Percentiles rank a stretch among this genome's conserved stretches.
These are phyloP conservation scores for Carassius carassius DNA, from an alignment of 2,113 vertebrate genomes.

Conservation along the genomic window DNA sequence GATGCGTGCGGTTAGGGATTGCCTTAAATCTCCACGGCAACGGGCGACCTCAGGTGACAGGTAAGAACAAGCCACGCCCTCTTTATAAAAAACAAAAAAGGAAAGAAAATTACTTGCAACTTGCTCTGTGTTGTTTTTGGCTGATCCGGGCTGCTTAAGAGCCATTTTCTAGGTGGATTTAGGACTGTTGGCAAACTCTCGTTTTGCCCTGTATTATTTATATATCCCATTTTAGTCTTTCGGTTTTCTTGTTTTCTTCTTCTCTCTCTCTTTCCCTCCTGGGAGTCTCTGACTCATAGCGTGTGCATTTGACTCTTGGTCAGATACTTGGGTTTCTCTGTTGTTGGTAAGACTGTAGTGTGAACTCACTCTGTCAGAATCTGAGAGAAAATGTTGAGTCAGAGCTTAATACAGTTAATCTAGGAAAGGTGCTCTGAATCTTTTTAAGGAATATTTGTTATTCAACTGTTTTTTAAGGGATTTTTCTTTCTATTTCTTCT, in stretches of 20 bases:
- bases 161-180: background rate
- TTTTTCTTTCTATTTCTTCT: background rate
- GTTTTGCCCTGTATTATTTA: slow-evolving; percentile 20
- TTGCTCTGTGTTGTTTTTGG: background rate
- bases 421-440: background rate
- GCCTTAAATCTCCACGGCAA: slow-evolving; percentile 65
- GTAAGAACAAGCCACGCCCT: slow-evolving; percentile 48
- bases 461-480: background rate
- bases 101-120: no score
- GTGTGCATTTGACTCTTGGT: slow-evolving; percentile 19
- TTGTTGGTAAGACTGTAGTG: slow-evolving; percentile 17
- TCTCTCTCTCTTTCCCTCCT: background rate
- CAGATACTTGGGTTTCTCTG: background rate
- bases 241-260: slow-evolving; percentile 53
- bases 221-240: slow-evolving; percentile 44
- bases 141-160: background rate
- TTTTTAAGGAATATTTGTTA: background rate
- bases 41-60: slow-evolving; percentile 50
- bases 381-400: slow-evolving; percentile 12
- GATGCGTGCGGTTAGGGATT: slow-evolving; percentile 63
- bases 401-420: slow-evolving; percentile 13
- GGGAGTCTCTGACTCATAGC: slow-evolving; percentile 19
- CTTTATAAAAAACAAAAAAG: background rate
- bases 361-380: background rate
- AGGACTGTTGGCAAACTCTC: background rate